Percentiles rank a stretch among this genome's conserved stretches.
phyloP scores from a whole-genome alignment of 2,113 vertebrate species.

The Trichomycterus rosablanca region DNA sequence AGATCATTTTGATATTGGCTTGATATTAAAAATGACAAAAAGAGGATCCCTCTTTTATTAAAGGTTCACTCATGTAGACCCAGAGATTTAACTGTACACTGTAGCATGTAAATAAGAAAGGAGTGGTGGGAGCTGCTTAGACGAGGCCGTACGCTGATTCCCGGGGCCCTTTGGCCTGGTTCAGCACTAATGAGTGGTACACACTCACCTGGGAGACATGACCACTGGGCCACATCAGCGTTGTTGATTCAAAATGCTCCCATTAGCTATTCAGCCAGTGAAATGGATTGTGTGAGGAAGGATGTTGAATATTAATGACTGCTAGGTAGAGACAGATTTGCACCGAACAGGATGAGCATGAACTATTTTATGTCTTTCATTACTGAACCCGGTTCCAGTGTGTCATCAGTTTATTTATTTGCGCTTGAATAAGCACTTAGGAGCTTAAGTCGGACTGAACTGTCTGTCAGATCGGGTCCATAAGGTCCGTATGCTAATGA shows the following conservation, averaged over 20 bases:
- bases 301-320: slow-evolving; percentile 8
- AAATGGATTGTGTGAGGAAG: background rate
- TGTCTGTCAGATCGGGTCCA: slow-evolving; percentile 40
- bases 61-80: background rate
- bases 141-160: background rate
- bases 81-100: no score
- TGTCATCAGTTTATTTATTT: background rate
- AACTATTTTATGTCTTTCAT: no score
- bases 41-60: no score
- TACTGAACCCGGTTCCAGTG: background rate
- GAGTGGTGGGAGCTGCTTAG: background rate
- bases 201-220: background rate
- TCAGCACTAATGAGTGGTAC: slow-evolving; percentile 12
- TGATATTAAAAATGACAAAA: no score
- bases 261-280: slow-evolving; percentile 1
- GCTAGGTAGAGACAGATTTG: background rate
- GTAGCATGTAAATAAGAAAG: no score
- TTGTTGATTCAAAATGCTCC: background rate
- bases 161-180: background rate
- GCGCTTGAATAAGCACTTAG: no score
- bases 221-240: no score
- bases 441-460: background rate
- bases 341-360: no score
- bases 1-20: no score
- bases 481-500: slow-evolving; percentile 48